Base-by-base conservation (phyloP, 2,113 vertebrate genomes). In the Australoheros scitulus region DNA sequence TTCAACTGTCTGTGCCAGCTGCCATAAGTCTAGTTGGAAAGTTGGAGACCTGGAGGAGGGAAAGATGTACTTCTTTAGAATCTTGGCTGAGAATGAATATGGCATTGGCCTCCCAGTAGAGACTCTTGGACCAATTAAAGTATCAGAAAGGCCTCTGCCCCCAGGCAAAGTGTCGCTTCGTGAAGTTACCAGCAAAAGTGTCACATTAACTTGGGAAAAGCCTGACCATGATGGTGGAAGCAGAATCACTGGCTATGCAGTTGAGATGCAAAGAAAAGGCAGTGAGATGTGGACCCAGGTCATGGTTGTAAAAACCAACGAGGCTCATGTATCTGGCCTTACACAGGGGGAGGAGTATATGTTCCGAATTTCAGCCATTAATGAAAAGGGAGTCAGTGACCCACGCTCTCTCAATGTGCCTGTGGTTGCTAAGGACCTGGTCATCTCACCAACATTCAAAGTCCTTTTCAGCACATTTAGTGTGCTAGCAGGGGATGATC, bases 211-310 rank as follows among this genome's bases (percentile, higher is more conserved):
- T 68, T 99, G 98, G 98, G 98, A 99, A 93, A 99, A 99, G 90
- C 98, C 98, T 47, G 98, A 99, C 72, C 97, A 99, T 87, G 98
- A 99, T 86, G 98, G 98, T 87, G 98, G 98, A 79, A 99, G 98
- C 93, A 96, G 97, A 94, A 98, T 99, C 90, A 94, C 97, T 72
- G 97, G 97, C 68, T 99, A 99, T 84, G 97, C 97, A 90, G 97
- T 99, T 76, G 98, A 99, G 92, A 99, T 99, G 98, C 98, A 99
- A 90, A 94, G 95, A 84, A 99, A 98, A 95, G 97, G 96, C 80
- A 99, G 97, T 95, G 98, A 99, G 68, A 98, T 96, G 84, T 99
- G 98, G 98, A 96, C 95, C 79, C 97, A 97, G 3, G 98, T 97
- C 76, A 96, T 97, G 93, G 97, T 97, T 17, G 98, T 98, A 36